Percentiles rank a stretch among this genome's conserved stretches.
phyloP scores from a whole-genome alignment of 2,797 vertebrate genomes.

The Fistularia tabacaria region DNA sequence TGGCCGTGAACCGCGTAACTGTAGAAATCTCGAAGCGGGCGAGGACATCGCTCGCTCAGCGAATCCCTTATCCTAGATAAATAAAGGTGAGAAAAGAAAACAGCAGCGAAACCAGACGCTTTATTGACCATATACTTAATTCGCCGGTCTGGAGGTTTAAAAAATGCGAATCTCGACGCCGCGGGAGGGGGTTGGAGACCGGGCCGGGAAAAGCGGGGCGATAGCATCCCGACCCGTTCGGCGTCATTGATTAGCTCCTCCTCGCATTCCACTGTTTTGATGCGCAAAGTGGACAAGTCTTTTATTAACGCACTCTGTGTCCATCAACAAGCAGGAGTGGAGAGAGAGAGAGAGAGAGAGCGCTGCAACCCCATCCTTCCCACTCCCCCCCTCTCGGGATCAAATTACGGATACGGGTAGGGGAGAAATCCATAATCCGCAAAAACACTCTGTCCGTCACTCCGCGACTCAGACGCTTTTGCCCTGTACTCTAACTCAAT shows the following conservation, averaged over 20 bases:
- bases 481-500: constrained; percentile 78
- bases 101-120: constrained; percentile 12
- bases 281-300: constrained; percentile 74
- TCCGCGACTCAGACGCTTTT: constrained; percentile 67
- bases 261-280: constrained; percentile 75
- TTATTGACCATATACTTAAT: too few relatives aligned
- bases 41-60: constrained; percentile 27
- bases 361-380: constrained; percentile 53
- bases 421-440: constrained; percentile 72
- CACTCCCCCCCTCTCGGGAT: constrained; percentile 69
- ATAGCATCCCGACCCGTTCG: constrained; percentile 63
- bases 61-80: constrained; percentile 29
- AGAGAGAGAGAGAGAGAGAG: constrained; percentile 47
- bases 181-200: neutral
- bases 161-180: neutral
- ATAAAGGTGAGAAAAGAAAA: constrained; percentile 26
- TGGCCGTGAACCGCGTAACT: constrained; percentile 24
- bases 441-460: constrained; percentile 75
- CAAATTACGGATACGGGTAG: constrained; percentile 67
- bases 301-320: constrained; percentile 80
- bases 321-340: constrained; percentile 69
- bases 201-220: constrained; percentile 7
- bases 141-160: neutral
- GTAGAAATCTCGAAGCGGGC: constrained; percentile 33
- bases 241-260: constrained; percentile 69